A percentile compares a stretch with the other conserved stretches of the same genome.
Evolutionary conservation across 2,113 vertebrate species (phyloP).

Genomic region (Semnopithecus entellus): DNA sequence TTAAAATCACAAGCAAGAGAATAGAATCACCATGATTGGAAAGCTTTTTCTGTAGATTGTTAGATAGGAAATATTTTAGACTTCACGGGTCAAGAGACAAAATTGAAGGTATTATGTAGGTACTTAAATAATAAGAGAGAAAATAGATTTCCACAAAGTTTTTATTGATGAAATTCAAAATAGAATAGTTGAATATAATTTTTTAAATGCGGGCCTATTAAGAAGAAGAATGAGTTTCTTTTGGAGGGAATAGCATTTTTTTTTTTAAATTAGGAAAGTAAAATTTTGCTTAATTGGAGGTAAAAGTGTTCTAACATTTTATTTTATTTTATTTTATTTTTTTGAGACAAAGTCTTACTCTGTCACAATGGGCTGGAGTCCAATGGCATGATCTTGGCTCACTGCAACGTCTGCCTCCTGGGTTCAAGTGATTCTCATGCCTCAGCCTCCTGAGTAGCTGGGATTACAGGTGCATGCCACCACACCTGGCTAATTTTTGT

Average conservation of each 20-base stretch:
- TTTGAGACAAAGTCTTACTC: not conserved
- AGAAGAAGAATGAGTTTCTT: not conserved
- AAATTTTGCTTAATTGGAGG: not conserved
- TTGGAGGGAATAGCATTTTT: not conserved
- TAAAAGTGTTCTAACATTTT: not conserved
- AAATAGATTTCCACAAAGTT: not conserved
- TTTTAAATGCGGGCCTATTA: not conserved
- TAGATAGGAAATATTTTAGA: not conserved
- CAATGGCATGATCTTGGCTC: too few relatives aligned
- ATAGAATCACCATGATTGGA: not conserved
- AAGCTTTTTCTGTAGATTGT: not conserved
- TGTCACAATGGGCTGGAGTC: too few relatives aligned
- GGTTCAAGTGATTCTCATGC: too few relatives aligned
- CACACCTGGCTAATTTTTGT: too few relatives aligned
- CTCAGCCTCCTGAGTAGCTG: too few relatives aligned
- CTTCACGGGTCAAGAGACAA: not conserved
- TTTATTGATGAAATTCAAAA: not conserved
- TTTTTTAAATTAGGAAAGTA: not conserved
- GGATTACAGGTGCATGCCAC: too few relatives aligned
- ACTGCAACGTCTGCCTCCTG: too few relatives aligned
- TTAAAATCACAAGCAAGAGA: not conserved
- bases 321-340: not conserved
- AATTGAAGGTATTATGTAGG: not conserved
- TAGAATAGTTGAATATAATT: not conserved
- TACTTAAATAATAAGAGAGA: not conserved